These are phyloP conservation scores for Pandion haliaetus DNA, from an alignment of 2,113 vertebrate genomes.

Conservation along the genomic window DNA sequence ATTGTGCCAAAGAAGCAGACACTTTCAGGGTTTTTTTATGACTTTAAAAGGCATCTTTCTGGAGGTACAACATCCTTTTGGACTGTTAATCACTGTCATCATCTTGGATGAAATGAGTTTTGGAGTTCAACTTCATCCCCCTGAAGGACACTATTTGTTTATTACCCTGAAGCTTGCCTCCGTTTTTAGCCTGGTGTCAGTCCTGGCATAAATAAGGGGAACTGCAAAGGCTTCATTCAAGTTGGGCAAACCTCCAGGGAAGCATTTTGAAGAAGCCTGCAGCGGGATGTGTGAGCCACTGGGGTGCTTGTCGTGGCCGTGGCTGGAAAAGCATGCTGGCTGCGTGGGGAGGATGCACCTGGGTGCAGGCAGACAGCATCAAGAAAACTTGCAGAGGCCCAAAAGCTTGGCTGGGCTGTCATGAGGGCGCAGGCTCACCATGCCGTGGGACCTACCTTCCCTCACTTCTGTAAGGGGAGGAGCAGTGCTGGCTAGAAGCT, in stretches of 20 bases:
- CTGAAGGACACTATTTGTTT: neutral
- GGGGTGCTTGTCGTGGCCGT: neutral
- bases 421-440: neutral
- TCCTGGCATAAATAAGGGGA: neutral
- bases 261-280: neutral
- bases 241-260: neutral
- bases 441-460: neutral
- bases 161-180: neutral
- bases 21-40: neutral
- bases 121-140: neutral
- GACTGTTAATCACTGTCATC: neutral
- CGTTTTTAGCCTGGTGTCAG: neutral
- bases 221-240: neutral
- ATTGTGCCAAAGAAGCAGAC: neutral
- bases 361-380: neutral
- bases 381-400: neutral
- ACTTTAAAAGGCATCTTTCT: neutral
- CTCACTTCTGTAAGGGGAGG: neutral
- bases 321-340: neutral
- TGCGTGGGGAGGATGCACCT: neutral
- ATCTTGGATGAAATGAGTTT: neutral
- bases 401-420: neutral
- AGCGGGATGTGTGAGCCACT: rapidly evolving
- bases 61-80: neutral
- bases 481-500: neutral